Conservation (phyloP, 2,797 vertebrate species). For the Spea hammondii region DNA sequence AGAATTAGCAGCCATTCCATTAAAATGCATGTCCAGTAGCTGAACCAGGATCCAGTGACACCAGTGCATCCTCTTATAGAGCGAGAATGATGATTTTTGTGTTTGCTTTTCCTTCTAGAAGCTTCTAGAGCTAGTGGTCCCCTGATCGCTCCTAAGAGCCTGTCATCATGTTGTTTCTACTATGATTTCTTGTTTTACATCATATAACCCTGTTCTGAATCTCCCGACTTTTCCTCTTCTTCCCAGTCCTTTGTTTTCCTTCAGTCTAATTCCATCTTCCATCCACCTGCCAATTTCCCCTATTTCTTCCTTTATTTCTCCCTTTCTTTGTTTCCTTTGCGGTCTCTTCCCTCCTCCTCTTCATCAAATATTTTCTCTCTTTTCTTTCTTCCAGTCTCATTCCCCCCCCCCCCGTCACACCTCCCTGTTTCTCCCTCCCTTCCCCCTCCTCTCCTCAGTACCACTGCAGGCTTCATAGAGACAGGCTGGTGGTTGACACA, state of each 20-base stretch:
- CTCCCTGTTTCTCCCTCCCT: constrained; percentile 8
- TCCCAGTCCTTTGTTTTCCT: constrained; percentile 18
- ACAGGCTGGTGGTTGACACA: constrained; percentile 47
- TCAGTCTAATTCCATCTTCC: constrained; percentile 29
- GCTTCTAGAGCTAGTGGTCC: constrained; percentile 70
- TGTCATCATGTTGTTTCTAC: constrained; percentile 68
- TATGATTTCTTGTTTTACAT: not conserved
- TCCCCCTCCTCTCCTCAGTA: constrained; percentile 46
- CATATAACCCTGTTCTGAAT: constrained; percentile 18
- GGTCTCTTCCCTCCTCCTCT: constrained; percentile 35
- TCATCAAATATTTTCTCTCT: constrained; percentile 23
- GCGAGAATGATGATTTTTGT: constrained; percentile 69
- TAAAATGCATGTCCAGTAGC: constrained; percentile 75
- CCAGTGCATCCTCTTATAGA: constrained; percentile 66
- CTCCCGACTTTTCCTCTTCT: not conserved
- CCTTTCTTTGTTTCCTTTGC: constrained; percentile 56
- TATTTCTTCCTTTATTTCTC: constrained; percentile 69
- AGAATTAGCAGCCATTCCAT: constrained; percentile 67
- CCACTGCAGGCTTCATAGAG: constrained; percentile 50
- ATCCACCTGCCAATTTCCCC: constrained; percentile 55
- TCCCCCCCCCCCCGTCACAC: constrained; percentile 12
- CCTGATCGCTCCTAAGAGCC: constrained; percentile 67
- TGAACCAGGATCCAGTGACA: constrained; percentile 62
- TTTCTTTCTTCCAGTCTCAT: constrained; percentile 22
- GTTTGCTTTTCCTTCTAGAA: constrained; percentile 74